Evolutionary conservation across 2,888 invertebrate genomes (phyloP).

Genomic region (Agrenia bidenticulata): DNA sequence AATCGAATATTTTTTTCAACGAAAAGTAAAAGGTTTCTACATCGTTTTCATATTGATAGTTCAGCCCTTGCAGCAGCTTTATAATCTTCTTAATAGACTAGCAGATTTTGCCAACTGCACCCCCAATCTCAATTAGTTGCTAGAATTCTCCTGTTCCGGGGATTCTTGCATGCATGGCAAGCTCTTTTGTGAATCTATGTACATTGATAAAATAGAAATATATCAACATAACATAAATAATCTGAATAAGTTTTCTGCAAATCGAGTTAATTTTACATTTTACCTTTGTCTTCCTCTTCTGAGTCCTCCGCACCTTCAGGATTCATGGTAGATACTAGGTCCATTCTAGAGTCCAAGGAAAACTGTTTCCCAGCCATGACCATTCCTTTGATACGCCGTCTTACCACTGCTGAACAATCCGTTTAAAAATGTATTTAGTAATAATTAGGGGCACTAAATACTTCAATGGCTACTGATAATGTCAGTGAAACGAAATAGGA

Average conservation of each 20-base stretch:
- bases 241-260: conserved; percentile 6
- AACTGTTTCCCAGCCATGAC: conserved; percentile 82
- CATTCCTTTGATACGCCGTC: conserved; percentile 81
- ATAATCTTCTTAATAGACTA: no score
- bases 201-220: neutral
- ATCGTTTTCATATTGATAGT: no score
- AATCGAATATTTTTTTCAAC: no score
- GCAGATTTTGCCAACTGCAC: no score
- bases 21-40: no score
- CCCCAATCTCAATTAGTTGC: no score
- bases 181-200: conserved; percentile 50
- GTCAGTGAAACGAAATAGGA: no score
- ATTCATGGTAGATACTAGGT: conserved; percentile 64
- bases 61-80: no score
- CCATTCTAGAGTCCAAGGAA: conserved; percentile 87
- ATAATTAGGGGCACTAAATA: neutral
- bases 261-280: conserved; percentile 3
- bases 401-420: conserved; percentile 72
- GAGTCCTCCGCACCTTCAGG: conserved; percentile 27
- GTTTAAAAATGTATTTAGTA: conserved; percentile 5
- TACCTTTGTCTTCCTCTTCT: conserved; percentile 48
- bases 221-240: no score
- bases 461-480: no score
- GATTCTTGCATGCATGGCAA: conserved; percentile 50
- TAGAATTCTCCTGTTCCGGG: conserved; percentile 34